Evolutionary conservation across 2,797 vertebrate genomes (phyloP), one percentile per base, ranked within the genome.

Genomic region (Taeniopygia guttata): DNA sequence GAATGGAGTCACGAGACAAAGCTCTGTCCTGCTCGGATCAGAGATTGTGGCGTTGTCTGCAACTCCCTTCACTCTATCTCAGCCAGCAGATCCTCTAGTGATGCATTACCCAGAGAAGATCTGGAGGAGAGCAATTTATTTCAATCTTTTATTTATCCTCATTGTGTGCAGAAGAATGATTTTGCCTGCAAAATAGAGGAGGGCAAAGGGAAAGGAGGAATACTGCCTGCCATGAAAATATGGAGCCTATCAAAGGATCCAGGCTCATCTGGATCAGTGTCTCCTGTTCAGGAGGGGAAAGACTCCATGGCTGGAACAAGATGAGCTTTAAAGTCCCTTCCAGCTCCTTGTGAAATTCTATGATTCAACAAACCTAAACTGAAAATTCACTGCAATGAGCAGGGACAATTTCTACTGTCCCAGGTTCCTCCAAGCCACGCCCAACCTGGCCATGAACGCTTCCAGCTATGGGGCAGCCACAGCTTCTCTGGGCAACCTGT

Each of bases 81-180:
- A 26, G 34, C 20, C 40, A 30, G 42, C 38, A 62, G 46, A 34
- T n/a, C 66, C 69, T 59, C 30, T 42, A 21, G 2, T 0, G 0
- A 30, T 27, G 49, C 8, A 51, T 34, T 40, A 56, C 15, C 5
- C 0, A 0, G 46, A 34, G 55, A 2, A 46, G 27, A 29, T 22
- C 34, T n/a, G 30, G 38, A 55, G 32, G 32, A 45, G 5, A 46
- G 5, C 0, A 3, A 54, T 49, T 60, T 10, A 23, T 52, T 87
- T 52, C 25, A 29, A 2, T 36, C 22, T 38, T 67, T 74, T 7
- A 1, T 55, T 77, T 54, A 13, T 63, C 11, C 45, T 14, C 15
- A 48, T 14, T 10, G 22, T 2, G 1, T 38, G 55, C 51, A 30
- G 59, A 68, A 43, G 34, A 48, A 13, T 23, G 0, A 0, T 42